Evolutionary conservation across 2,888 invertebrate genomes (phyloP), one percentile per base, ranked within the genome.

Genomic region (Julus scandinavius): DNA sequence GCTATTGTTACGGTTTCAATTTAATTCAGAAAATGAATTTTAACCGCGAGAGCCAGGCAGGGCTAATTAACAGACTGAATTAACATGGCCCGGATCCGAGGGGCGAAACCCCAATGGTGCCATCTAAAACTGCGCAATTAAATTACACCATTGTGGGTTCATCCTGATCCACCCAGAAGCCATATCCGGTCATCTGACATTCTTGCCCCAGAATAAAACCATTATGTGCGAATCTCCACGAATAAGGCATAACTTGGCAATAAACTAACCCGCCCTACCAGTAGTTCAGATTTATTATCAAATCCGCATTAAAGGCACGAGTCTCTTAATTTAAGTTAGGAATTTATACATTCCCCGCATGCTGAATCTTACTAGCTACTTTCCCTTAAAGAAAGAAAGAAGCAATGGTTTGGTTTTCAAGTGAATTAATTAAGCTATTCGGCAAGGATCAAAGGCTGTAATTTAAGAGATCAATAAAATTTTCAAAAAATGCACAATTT

Each of bases 21-120:
- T 63, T 72, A 29, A 72, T 29, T 72, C 72, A 29, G 29, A 72
- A 72, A 72, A 72, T 72, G 72, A 72, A 72, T 72, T 72, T 72
- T 72, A 72, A 72, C 72, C n/a, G n/a, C 72, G 29, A 72, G 7
- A 63, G 72, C 72, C 72, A 72, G 72, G 72, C 29, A 54, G 54
- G 54, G 2, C 29, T 72, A 72, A 72, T 72, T 72, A 72, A 72
- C 72, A 29, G 72, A 20, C 29, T 72, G 20, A 72, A 72, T 72
- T 72, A 72, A 29, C 72, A 72, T 72, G 29, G 72, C 20, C 72
- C 29, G 63, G 63, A 63, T 29, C 7, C 29, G 72, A 72, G 29
- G 72, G 72, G 29, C 54, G 72, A 72, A 72, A 72, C 72, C 72
- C 20, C 72, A 72, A 29, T 7, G 72, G 72, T 72, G 72, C 72